Base-by-base conservation (phyloP, 1,140 invertebrate species). In the Conus ventricosus region DNA sequence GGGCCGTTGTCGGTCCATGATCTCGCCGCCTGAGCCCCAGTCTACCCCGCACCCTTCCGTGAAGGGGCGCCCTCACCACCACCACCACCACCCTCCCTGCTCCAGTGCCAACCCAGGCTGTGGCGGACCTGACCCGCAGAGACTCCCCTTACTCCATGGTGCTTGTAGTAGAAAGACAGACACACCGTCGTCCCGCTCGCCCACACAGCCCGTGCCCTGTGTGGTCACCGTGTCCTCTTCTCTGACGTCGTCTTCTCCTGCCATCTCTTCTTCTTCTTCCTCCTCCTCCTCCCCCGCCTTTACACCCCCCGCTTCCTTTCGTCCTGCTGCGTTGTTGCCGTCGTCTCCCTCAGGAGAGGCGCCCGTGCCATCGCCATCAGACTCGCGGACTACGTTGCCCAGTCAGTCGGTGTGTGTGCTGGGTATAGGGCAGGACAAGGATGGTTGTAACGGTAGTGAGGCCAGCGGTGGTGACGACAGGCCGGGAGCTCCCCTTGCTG, bases 101-200 rank as follows among this genome's bases (percentile, higher is more conserved):
- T 71, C 67, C 67, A 71, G 67, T 71, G 67, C 67, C 67, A 71
- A 71, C 67, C 27, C 82, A 67, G 57, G 76, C 87, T 88, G 67
- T 60, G 75, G 15, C 17, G 27, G n/a, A 15, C 17, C 54, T 20
- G 80, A 82, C 6, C 17, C 80, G 23, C 39, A n/a, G 17, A 53
- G 39, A 82, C 15, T 55, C 10, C 25, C 39, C 54, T 27, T 82
- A 11, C 13, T 82, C 39, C 54, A 82, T 82, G 39, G 80, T 82
- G 54, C 39, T 53, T 82, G 80, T 82, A 51, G 67, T 20, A 71
- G 20, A 23, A 71, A 13, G 23, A 23, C 11, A 13, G 20, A 71
- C 67, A 71, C 67, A 8, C 67, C 11, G 23, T 71, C 67, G 20
- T 80, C 76, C 76, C n/a, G 10, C 25, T 80, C 57, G 57, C 57